phyloP scores from a whole-genome alignment of 2,888 invertebrate species.

The Unio delphinus region DNA sequence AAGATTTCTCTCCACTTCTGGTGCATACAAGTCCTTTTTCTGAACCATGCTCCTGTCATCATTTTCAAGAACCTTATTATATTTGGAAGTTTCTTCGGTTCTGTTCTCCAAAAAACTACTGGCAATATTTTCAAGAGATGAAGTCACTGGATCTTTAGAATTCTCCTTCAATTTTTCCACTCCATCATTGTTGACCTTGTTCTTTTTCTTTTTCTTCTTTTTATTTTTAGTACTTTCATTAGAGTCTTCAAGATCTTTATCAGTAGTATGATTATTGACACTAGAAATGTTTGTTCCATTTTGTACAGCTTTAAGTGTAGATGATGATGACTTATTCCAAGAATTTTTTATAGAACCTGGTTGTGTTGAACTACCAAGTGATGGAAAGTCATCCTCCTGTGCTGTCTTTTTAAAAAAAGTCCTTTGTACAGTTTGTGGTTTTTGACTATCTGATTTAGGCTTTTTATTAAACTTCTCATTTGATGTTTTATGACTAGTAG shows the following conservation, averaged over 20 bases:
- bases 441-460: conserved; percentile 1
- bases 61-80: not conserved
- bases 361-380: conserved; percentile 14
- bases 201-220: conserved; percentile 64
- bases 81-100: not conserved
- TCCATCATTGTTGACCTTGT: conserved; percentile 30
- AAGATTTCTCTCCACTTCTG: not conserved
- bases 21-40: not conserved
- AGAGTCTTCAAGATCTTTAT: conserved; percentile 25
- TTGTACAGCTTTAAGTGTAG: too few relatives aligned
- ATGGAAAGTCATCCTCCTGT: conserved; percentile 33
- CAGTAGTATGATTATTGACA: conserved; percentile 8
- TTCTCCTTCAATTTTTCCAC: conserved; percentile 4
- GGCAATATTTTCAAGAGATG: conserved; percentile 43
- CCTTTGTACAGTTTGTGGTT: not conserved
- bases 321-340: too few relatives aligned
- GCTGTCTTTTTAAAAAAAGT: conserved; percentile 23
- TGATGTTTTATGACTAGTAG: conserved; percentile 4
- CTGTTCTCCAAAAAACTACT: conserved; percentile 19
- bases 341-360: too few relatives aligned
- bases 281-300: not conserved
- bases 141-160: conserved; percentile 18
- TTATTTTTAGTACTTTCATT: conserved; percentile 43
- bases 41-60: not conserved
- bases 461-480: conserved; percentile 17